Evolutionary conservation across 2,797 vertebrate species (phyloP), one percentile per base, ranked within the genome.

Genomic region (Pygocentrus nattereri): DNA sequence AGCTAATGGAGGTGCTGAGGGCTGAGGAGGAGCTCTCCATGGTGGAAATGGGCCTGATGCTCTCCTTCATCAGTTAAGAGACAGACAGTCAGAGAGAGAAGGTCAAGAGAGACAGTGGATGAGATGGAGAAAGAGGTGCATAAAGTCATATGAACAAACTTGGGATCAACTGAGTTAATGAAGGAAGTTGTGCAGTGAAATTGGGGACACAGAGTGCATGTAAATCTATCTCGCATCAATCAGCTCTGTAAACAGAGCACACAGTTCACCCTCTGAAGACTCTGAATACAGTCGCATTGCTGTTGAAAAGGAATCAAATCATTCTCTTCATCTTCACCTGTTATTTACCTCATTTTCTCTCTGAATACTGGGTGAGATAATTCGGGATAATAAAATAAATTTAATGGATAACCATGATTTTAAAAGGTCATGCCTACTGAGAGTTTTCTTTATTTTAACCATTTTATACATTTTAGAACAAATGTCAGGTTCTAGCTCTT

Each of bases 1-100:
- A 82, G 72, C 61, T 85, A 85, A 83, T 85, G 81, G 74, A 67
- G 74, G 44, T 61, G 61, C 72, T 72, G 65, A 64, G 78, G 59
- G 81, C 49, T 80, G 65, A n/a, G 65, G 52, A 81, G 74, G 50
- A 76, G 83, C 72, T 81, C 77, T 83, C 47, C 80, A 83, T 58
- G 67, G 75, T 72, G 59, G 64, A 79, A 83, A 85, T 81, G 75
- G 80, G 50, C 74, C 59, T 18, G 65, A 58, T 19, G 71, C 56
- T 67, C 52, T 47, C 44, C 85, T 78, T 47, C 50, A 65, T 67
- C 16, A 59, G 78, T 80, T 58, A 64, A 86, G 78, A 85, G 83
- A 70, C 41, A 30, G 78, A n/a, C 41, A 27, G 62, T 73, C 54
- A 74, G 65, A 68, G 72, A 50, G 76, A 41, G 49, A 34, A 13